Conservation (phyloP, 2,797 vertebrate genomes). For the Manis javanica region DNA sequence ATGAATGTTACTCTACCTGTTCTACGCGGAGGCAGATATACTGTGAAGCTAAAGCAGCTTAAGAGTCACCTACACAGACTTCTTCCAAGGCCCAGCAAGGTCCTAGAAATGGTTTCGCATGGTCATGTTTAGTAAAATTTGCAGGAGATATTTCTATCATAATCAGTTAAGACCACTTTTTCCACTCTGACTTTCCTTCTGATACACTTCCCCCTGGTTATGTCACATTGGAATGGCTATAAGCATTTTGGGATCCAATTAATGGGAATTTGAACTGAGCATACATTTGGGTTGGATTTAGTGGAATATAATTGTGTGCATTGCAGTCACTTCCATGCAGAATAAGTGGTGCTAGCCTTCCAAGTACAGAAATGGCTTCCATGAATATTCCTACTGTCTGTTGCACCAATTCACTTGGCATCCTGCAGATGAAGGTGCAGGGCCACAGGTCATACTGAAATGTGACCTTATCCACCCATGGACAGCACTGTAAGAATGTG, state of each 20-base stretch:
- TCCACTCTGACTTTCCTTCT: background rate
- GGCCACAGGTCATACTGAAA: background rate
- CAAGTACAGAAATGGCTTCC: background rate
- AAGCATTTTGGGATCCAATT: background rate
- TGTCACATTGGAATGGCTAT: background rate
- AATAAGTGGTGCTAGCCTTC: background rate
- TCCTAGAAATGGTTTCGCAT: background rate
- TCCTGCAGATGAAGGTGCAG: background rate
- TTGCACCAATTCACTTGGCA: background rate
- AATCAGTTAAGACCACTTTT: background rate
- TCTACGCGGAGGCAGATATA: no score
- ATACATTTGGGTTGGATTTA: background rate
- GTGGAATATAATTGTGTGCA: background rate
- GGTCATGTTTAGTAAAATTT: background rate
- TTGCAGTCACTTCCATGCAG: background rate
- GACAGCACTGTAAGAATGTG: background rate
- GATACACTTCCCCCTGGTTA: background rate
- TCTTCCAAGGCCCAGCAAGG: background rate
- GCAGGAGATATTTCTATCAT: background rate
- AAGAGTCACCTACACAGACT: background rate
- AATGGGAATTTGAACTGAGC: background rate
- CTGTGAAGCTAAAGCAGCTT: background rate
- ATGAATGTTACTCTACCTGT: background rate
- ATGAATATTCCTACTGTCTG: background rate
- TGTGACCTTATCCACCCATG: background rate